Evolutionary conservation across 2,797 vertebrate species (phyloP).

Genomic region (Eospalax fontanierii): DNA sequence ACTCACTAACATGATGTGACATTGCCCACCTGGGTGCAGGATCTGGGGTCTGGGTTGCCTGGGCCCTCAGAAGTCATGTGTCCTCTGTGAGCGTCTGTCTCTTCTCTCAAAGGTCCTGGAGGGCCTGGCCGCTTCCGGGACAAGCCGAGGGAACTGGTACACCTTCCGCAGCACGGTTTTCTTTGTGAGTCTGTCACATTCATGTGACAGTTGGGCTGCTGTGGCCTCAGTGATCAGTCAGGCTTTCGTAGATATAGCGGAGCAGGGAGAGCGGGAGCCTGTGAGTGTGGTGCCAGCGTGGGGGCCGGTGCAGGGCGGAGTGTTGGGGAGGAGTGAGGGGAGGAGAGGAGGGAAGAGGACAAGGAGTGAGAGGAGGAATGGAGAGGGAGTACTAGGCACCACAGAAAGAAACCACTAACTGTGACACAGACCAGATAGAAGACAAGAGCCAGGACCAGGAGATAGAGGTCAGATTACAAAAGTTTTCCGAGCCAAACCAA

Average conservation of each 20-base stretch:
- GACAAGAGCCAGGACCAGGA: neutral
- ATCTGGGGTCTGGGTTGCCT: conserved; percentile 63
- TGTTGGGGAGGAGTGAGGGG: neutral
- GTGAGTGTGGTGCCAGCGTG: neutral
- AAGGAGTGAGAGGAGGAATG: neutral
- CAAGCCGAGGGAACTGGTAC: neutral
- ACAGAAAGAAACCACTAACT: neutral
- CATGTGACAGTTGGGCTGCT: conserved; percentile 21
- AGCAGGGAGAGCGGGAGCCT: neutral
- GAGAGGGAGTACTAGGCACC: neutral
- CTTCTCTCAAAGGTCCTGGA: neutral
- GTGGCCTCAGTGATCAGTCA: conserved; percentile 43
- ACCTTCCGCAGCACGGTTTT: neutral
- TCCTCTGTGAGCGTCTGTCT: accelerated
- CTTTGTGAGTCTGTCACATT: neutral
- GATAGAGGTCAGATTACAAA: neutral
- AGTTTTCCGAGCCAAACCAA: neutral
- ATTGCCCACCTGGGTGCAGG: conserved; percentile 70
- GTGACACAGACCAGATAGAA: neutral
- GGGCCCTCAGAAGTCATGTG: conserved; percentile 48
- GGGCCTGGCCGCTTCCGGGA: neutral
- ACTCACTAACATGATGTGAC: conserved; percentile 88
- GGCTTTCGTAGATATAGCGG: neutral
- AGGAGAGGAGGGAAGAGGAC: neutral
- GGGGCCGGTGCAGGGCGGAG: neutral